phyloP scores from a whole-genome alignment of 2,113 vertebrate species.

The Upupa epops region DNA sequence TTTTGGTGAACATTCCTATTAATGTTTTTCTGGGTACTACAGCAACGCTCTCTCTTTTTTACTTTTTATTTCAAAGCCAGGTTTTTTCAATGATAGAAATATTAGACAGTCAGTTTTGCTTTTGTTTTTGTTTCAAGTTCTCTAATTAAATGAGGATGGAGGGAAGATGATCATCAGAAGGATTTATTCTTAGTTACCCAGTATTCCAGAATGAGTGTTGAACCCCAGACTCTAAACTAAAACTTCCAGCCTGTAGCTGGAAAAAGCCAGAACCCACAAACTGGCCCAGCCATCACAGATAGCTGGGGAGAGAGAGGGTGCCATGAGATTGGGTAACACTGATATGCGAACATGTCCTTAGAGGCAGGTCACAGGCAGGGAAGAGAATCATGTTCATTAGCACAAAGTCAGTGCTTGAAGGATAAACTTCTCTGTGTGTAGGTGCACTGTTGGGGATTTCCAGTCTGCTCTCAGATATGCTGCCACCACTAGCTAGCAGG shows the following conservation, averaged over 20 bases:
- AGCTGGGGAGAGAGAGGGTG: not conserved
- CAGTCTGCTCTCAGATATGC: not conserved
- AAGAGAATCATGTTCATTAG: not conserved
- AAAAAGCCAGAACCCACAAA: not conserved
- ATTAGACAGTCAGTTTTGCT: not conserved
- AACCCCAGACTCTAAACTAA: not conserved
- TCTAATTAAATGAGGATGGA: not conserved
- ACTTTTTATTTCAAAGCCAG: not conserved
- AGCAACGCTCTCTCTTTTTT: not conserved
- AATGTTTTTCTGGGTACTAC: rapidly evolving
- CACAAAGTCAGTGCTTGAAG: not conserved
- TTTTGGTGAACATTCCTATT: not conserved
- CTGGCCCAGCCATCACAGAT: not conserved
- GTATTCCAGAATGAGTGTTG: not conserved
- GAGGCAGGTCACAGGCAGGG: not conserved
- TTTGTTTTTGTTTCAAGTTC: not conserved
- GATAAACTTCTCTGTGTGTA: not conserved
- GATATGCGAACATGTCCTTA: not conserved
- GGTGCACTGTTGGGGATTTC: not conserved
- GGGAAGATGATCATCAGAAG: not conserved
- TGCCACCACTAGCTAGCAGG: not conserved
- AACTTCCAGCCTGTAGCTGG: not conserved
- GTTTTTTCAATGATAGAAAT: not conserved
- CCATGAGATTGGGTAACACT: not conserved
- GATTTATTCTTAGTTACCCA: not conserved